These are phyloP conservation scores for Drosophila recens DNA, from an alignment of 2,888 invertebrate species.

Conservation along the genomic window DNA sequence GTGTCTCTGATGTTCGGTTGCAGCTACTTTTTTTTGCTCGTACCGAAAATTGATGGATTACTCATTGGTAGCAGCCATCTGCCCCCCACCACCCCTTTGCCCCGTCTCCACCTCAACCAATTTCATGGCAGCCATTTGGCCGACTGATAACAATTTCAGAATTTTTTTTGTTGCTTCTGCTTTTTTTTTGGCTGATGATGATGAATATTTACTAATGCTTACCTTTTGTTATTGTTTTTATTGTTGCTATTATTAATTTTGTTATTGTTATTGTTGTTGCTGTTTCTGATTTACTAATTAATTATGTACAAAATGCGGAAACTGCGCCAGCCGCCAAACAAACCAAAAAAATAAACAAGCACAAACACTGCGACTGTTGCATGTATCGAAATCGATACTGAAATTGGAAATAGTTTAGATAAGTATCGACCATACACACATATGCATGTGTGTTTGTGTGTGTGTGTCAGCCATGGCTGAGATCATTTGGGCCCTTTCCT, in stretches of 20 bases:
- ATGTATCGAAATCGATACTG: conserved; percentile 42
- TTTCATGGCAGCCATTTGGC: conserved; percentile 53
- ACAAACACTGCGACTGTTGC: conserved; percentile 43
- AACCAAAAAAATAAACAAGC: conserved; percentile 27
- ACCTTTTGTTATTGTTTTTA: conserved; percentile 31
- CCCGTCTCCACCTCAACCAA: conserved; percentile 6
- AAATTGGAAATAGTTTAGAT: conserved; percentile 52
- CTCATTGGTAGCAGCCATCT: conserved; percentile 41
- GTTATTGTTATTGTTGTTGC: conserved; percentile 28
- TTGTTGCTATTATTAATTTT: conserved; percentile 17
- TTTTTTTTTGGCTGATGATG: conserved; percentile 49
- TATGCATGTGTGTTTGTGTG: not conserved
- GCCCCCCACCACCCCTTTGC: not conserved
- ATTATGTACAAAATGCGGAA: conserved; percentile 64
- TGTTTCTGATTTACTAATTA: conserved; percentile 79
- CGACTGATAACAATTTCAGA: conserved; percentile 51
- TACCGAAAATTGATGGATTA: conserved; percentile 80
- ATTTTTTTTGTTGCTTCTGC: conserved; percentile 26
- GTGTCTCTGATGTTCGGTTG: conserved; percentile 75
- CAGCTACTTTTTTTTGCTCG: conserved; percentile 70
- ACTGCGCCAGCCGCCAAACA: conserved; percentile 55
- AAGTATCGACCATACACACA: conserved; percentile 37
- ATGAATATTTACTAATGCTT: conserved; percentile 55
- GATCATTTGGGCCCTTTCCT: conserved; percentile 61
- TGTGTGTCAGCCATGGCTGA: conserved; percentile 52